A percentile compares a stretch with the other conserved stretches of the same genome.
phyloP scores from a whole-genome alignment of 2,797 vertebrate genomes.

The Eulemur albifrons region DNA sequence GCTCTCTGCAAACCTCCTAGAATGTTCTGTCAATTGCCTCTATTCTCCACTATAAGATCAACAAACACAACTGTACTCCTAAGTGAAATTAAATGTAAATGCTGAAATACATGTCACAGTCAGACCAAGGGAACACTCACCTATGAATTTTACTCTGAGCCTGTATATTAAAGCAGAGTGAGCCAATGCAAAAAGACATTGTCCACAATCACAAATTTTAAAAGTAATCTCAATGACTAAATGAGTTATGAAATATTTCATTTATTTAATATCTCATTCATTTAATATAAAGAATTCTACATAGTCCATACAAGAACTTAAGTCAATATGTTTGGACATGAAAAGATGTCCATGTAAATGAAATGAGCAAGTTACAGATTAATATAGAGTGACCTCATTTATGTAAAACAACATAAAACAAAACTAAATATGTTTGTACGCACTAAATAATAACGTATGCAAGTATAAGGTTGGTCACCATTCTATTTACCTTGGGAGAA shows the following conservation, averaged over 20 bases:
- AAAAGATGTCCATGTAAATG: background rate
- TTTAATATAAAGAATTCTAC: background rate
- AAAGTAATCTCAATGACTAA: background rate
- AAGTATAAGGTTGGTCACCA: background rate
- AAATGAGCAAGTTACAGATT: background rate
- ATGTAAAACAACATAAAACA: background rate
- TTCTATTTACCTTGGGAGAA: background rate
- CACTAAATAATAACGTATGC: background rate
- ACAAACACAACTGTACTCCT: background rate
- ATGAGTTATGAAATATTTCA: background rate
- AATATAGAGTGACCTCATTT: background rate
- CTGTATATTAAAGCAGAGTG: background rate
- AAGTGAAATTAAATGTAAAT: conserved; percentile 10
- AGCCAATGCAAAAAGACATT: background rate
- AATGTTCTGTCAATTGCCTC: background rate
- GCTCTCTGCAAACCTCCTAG: background rate
- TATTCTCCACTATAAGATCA: background rate
- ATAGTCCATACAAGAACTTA: background rate
- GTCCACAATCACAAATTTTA: background rate
- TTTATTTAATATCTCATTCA: background rate
- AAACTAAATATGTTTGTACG: background rate
- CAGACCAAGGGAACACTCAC: background rate
- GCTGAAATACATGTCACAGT: background rate
- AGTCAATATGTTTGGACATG: background rate
- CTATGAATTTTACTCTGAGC: background rate